Conservation (phyloP, 2,797 vertebrate genomes). For the Tolypeutes matacus region DNA sequence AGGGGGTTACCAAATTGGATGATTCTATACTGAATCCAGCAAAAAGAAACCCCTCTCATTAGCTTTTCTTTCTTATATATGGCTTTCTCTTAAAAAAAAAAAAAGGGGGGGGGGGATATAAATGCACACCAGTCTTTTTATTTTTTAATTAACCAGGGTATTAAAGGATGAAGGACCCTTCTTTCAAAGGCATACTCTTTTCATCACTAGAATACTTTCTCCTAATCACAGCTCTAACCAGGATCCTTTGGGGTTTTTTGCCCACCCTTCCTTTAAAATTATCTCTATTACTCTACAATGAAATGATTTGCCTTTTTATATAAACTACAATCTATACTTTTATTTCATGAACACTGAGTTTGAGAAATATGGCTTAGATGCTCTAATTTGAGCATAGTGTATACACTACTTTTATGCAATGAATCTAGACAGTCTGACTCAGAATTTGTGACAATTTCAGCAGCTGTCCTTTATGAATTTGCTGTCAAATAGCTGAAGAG, state of each 20-base stretch:
- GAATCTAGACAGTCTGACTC: not conserved
- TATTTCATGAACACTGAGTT: not conserved
- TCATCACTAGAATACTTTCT: slow-evolving; percentile 27
- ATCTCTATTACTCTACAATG: not conserved
- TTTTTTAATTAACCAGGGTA: not conserved
- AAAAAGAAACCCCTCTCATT: not conserved
- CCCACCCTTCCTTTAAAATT: not conserved
- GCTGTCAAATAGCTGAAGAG: not conserved
- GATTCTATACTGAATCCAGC: not conserved
- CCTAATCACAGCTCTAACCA: not conserved
- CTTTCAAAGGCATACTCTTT: not conserved
- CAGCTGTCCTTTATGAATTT: not conserved
- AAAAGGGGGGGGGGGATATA: not conserved
- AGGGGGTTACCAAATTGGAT: not conserved
- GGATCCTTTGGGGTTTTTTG: not conserved
- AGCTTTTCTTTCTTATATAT: slow-evolving; percentile 34
- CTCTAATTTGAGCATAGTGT: not conserved
- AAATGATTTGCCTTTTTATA: not conserved
- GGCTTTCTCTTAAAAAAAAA: not conserved
- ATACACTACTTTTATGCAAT: not conserved
- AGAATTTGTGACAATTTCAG: not conserved
- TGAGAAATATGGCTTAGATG: not conserved
- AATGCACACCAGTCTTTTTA: not conserved
- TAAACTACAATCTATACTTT: not conserved
- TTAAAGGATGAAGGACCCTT: slow-evolving; percentile 3